phyloP scores from a whole-genome alignment of 2,113 vertebrate species.

The Nematolebias whitei region DNA sequence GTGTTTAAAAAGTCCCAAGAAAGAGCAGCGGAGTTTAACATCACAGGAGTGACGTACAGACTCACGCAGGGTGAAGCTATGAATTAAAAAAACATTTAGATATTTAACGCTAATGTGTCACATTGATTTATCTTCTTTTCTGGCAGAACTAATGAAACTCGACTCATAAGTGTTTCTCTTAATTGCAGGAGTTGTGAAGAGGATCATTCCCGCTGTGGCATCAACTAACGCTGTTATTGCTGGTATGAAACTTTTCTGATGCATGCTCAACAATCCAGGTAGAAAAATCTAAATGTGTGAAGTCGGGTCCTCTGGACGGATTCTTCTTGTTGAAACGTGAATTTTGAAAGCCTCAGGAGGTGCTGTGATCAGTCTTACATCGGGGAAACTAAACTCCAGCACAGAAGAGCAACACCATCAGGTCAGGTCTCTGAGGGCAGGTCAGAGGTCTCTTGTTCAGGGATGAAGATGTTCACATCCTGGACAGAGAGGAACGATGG shows the following conservation, averaged over 20 bases:
- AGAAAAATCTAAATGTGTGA: no score
- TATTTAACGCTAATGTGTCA: background rate
- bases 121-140: background rate
- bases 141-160: background rate
- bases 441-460: no score
- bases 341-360: no score
- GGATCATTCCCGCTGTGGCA: constrained; percentile 97
- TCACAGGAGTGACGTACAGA: constrained; percentile 94
- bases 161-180: background rate
- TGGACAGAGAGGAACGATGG: no score
- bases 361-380: no score
- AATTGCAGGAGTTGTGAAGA: constrained; percentile 90
- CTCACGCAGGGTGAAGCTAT: constrained; percentile 91
- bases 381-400: no score
- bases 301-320: no score
- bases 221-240: constrained; percentile 97
- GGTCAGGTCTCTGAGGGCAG: no score
- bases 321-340: no score
- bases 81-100: background rate
- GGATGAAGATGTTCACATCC: no score
- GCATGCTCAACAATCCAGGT: no score
- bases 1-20: constrained; percentile 91
- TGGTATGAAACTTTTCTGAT: constrained; percentile 81
- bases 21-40: constrained; percentile 91
- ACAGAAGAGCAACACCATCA: no score